phyloP scores from a whole-genome alignment of 2,797 vertebrate species.

The Peromyscus eremicus region DNA sequence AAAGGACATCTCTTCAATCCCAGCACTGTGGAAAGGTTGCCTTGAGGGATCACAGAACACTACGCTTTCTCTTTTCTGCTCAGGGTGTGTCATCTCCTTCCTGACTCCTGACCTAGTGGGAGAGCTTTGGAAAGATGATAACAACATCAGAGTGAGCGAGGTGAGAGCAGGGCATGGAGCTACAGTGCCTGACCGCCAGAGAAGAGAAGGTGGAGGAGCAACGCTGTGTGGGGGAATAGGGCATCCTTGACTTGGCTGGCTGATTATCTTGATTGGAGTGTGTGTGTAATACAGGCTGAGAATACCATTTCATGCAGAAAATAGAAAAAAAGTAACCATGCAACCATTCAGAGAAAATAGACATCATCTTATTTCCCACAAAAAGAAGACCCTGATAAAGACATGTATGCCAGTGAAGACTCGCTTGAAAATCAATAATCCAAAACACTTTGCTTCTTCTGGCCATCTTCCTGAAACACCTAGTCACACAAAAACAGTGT shows the following conservation, averaged over 20 bases:
- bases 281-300: not conserved
- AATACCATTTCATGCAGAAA: not conserved
- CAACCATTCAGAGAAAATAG: not conserved
- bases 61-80: not conserved
- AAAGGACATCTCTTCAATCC: not conserved
- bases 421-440: not conserved
- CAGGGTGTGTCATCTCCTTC: not conserved
- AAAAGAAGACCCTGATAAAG: not conserved
- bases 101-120: not conserved
- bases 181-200: not conserved
- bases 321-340: not conserved
- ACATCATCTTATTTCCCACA: not conserved
- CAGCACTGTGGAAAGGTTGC: not conserved
- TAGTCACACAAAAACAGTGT: not conserved
- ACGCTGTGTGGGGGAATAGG: too few relatives aligned
- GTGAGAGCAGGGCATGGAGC: not conserved
- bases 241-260: not conserved
- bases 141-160: not conserved
- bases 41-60: not conserved
- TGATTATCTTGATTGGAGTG: not conserved
- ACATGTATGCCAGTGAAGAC: not conserved
- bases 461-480: not conserved
- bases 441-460: not conserved
- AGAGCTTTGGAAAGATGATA: not conserved
- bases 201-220: not conserved